phyloP scores from a whole-genome alignment of 2,797 vertebrate species.

The Nannoperca australis region DNA sequence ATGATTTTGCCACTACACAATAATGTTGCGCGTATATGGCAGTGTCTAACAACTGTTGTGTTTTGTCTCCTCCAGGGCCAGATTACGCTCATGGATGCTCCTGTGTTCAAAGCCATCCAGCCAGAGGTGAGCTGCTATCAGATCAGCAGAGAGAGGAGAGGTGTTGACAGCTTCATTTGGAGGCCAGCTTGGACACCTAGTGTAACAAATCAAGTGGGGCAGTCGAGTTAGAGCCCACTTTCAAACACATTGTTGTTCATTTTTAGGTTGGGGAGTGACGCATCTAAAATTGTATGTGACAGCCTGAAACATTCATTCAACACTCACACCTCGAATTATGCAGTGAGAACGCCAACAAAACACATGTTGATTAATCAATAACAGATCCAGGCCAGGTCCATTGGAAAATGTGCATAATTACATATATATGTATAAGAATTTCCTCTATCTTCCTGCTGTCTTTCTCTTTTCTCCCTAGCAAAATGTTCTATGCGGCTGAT shows the following conservation, averaged over 20 bases:
- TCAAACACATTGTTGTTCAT: neutral
- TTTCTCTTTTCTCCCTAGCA: neutral
- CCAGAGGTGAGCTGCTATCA: constrained; percentile 90
- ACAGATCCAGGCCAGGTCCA: neutral
- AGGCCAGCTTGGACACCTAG: neutral
- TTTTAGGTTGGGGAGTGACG: neutral
- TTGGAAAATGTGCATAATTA: neutral
- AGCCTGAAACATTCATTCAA: neutral
- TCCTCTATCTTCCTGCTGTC: neutral
- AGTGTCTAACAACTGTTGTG: constrained; percentile 33
- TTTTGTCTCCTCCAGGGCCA: constrained; percentile 88
- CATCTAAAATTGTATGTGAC: neutral
- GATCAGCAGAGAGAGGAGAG: neutral
- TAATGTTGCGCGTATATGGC: neutral
- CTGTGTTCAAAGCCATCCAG: constrained; percentile 98
- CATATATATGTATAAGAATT: neutral
- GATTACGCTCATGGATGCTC: constrained; percentile 98
- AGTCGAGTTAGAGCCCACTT: neutral
- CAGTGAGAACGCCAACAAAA: neutral
- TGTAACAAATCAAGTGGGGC: neutral
- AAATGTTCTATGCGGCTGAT: neutral
- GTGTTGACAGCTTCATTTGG: neutral
- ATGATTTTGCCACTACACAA: neutral
- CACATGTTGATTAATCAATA: neutral
- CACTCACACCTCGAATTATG: neutral